Conservation (phyloP, 2,888 invertebrate genomes). For the Cephonodes hylas region DNA sequence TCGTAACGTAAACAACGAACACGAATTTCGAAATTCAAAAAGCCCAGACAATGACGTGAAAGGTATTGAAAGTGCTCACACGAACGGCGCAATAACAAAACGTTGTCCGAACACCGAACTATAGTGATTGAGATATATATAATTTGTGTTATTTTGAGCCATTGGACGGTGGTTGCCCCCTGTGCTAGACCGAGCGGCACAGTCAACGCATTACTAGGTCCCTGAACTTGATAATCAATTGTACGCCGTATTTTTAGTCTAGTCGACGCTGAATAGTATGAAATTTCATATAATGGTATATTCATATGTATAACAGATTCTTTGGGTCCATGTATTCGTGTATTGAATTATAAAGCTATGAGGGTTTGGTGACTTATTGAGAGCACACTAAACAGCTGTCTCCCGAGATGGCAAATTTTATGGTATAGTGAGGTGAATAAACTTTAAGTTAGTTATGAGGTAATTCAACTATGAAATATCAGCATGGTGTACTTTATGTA, state of each 20-base stretch:
- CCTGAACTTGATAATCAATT: conserved; percentile 58
- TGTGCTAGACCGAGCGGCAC: conserved; percentile 52
- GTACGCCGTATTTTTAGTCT: conserved; percentile 16
- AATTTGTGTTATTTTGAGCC: conserved; percentile 19
- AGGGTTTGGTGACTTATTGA: too few relatives aligned
- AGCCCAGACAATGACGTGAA: not conserved
- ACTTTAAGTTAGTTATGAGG: too few relatives aligned
- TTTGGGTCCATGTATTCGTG: too few relatives aligned
- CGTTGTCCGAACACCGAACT: not conserved
- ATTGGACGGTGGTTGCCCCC: conserved; percentile 35
- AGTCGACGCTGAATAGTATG: not conserved
- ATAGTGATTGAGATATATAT: conserved; percentile 16
- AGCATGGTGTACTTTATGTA: too few relatives aligned
- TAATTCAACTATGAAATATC: too few relatives aligned
- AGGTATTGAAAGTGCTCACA: not conserved
- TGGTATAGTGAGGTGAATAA: too few relatives aligned
- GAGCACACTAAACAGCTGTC: too few relatives aligned
- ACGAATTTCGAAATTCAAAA: not conserved
- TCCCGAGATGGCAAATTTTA: too few relatives aligned
- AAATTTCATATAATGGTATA: too few relatives aligned
- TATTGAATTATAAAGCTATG: too few relatives aligned
- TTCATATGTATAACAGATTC: too few relatives aligned
- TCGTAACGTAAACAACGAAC: too few relatives aligned
- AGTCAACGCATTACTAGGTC: conserved; percentile 51
- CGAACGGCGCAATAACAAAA: not conserved